Evolutionary conservation across 1,140 invertebrate species (phyloP), one percentile per base, ranked within the genome.

Genomic region (Rhynchophorus ferrugineus): DNA sequence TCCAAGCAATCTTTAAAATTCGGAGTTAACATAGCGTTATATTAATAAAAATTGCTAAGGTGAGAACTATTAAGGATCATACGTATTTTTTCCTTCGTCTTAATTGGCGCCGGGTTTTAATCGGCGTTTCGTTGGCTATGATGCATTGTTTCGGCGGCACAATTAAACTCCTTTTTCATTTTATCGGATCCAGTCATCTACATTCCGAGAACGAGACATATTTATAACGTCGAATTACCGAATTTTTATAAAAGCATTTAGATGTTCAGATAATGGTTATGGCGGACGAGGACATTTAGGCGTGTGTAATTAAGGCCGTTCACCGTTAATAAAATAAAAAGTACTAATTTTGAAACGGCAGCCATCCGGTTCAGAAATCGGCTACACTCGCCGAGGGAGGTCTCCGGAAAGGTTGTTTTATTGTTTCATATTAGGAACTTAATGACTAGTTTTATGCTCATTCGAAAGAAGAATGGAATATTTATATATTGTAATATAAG

Each of bases 141-240:
- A 46, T 34, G 44, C 18, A 46, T 46, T 46, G 44, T 46, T 46
- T 36, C 9, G 3, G 16, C 11, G 19, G 14, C 9, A 5, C 35
- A 35, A 46, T 34, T 36, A 44, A 24, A 0, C 29, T n/a, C n/a
- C n/a, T n/a, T n/a, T 6, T 13, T 19, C 33, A 19, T 46, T 19
- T 46, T 24, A 24, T 6, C 38, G 3, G 44, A 17, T 11, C 16
- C 44, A 44, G 24, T 29, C 24, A 29, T 46, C 44, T 46, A 6
- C n/a, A 2, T 36, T 35, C 29, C 24, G 13, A 46, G 33, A 18
- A 33, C 33, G 44, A 34, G 44, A 46, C 44, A 35, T 46, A 46
- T 46, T 46, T 22, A 46, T 46, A 46, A 46, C 44, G 33, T 46
- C 18, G 33, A 46, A 46, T 35, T 46, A 36, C 44, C 14, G 44